Evolutionary conservation across 2,888 invertebrate species (phyloP), one percentile per base, ranked within the genome.

Genomic region (Andrena hattorfiana): DNA sequence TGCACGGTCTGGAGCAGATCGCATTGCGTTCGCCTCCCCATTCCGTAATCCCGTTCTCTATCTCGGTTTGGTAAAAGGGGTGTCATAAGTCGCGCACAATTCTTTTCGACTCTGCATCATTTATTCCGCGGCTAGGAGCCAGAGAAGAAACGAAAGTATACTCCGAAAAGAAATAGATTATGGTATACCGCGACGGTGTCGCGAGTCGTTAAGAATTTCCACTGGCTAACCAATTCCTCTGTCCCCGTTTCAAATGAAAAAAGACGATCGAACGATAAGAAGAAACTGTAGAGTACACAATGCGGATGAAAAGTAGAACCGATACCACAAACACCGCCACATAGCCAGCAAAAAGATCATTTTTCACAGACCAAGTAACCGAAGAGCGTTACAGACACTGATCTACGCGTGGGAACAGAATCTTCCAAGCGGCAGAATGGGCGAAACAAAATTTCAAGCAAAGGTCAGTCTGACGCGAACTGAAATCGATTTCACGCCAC

Each of bases 401-500:
- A 42, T 42, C 42, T 16, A 16, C 16, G 42, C 42, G 42, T 42
- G 42, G 42, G 16, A 42, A 4, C 42, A 16, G 42, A 56, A 26
- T 56, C 56, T 10, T 56, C 23, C 23, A 10, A 56, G 23, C 63
- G 42, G 32, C 35, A 13, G n/a, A 63, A 42, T 20, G 8, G 23
- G 26, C 32, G 56, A 28, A 20, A 48, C 59, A 13, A 28, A 48
- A 60, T 26, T 28, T 13, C 32, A 20, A 6, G 13, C 28, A 26
- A 69, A 69, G 28, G 35, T n/a, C 67, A 73, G 10, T 13, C 13
- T 23, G 60, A 42, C n/a, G 56, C n/a, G 56, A 48, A 63, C 68
- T 62, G 62, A 74, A 74, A 78, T 78, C 75, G 78, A 78, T 78
- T 74, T 68, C 32, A 8, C 48, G 16, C 48, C 48, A 28, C 60